Base-by-base conservation (phyloP, 2,888 invertebrate genomes). In the Agriopis marginaria region DNA sequence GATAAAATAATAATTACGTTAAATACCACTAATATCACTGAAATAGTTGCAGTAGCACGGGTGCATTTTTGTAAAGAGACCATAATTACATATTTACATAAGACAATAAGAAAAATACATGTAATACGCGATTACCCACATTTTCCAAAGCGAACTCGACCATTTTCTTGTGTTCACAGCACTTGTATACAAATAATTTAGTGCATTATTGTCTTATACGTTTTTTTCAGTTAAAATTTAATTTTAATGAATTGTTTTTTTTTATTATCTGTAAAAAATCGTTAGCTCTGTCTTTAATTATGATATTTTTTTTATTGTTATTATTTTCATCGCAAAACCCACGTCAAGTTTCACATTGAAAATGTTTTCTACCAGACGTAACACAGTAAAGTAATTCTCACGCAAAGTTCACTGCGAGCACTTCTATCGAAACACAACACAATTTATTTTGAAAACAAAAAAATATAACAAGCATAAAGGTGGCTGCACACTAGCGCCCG, bases 131-230 rank as follows among this genome's bases (percentile, higher is more conserved):
- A 32, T 51, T 85, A 88, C 90, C 71, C 81, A 91, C 91, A 82
- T 88, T 89, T 81, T 90, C 91, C 68, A 91, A 79, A 17, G 88
- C 90, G 63, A 91, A 91, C 77, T 91, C 91, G 72, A 91, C 91
- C 91, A 91, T 91, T 81, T 76, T 79, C 68, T 63, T 60, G 47
- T 32, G 1, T 11, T 53, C n/a, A 7, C 39, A 51, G 49, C 39
- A 44, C 12, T 11, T 23, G 17, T 3, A 42, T 17, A 12, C 9
- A 12, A 10, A 53, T 7, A 17, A 51, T 8, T 5, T 7, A 51
- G 7, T 23, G 9, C 2, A 10, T 56, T 7, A 56, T 11, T 17
- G 7, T 9, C 1, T 42, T 42, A 6, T 0, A 42, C 42, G 7
- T 42, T 42, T 5, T 9, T 42, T 42, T 32, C 32, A 5, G 32